These are phyloP conservation scores for Prionchulus punctatus DNA, from an alignment of 2,888 invertebrate species.

Conservation along the genomic window DNA sequence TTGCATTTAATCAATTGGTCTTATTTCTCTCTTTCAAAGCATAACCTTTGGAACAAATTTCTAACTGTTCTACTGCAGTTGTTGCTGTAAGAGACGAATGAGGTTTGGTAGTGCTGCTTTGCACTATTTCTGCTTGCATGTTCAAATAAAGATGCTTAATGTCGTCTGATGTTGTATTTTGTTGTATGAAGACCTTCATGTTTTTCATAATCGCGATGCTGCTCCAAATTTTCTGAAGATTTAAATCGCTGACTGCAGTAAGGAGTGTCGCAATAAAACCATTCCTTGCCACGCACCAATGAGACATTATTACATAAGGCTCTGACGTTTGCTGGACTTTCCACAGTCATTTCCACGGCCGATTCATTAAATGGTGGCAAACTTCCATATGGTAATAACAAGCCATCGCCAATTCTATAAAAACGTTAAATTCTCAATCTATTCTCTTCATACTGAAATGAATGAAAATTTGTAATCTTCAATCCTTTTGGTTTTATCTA, in stretches of 20 bases:
- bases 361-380: not conserved
- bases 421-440: not conserved
- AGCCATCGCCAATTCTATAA: no score
- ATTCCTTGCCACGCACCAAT: not conserved
- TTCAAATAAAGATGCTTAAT: not conserved
- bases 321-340: not conserved
- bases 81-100: no score
- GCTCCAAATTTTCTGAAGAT: not conserved
- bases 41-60: not conserved
- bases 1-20: not conserved
- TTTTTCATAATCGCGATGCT: not conserved
- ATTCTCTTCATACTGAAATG: not conserved
- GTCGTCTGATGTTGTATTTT: not conserved
- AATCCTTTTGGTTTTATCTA: not conserved
- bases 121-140: not conserved
- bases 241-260: not conserved
- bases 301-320: no score
- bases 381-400: no score
- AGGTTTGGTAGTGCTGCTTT: no score
- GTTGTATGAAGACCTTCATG: not conserved
- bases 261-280: not conserved
- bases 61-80: not conserved
- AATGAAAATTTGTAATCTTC: not conserved
- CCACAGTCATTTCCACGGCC: no score
- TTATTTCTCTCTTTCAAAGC: not conserved